Evolutionary conservation across 2,113 vertebrate species (phyloP), one percentile per base, ranked within the genome.

Genomic region (Hypanus sabinus): DNA sequence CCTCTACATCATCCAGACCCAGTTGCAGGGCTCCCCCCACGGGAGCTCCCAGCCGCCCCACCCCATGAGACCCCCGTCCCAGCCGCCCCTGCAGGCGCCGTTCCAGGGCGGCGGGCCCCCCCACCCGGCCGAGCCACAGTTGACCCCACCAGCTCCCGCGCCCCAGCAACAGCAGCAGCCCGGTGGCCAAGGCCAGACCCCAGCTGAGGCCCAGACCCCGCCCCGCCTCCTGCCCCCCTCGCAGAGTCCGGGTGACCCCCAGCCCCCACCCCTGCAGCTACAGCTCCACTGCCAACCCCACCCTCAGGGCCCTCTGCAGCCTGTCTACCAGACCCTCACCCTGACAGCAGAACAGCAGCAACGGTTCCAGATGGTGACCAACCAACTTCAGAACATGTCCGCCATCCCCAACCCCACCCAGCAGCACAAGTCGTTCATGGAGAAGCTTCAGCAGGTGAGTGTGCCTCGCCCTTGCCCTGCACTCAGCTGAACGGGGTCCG

Each of bases 401-500:
- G 94, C 97, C 46, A 96, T 98, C 77, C 85, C 95, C 24, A 97
- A 96, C 92, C 96, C 97, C 8, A 96, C 96, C 20, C 96, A 96
- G 76, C 98, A 98, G 94, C 97, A 97, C 95, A 99, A 98, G 95
- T 97, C 97, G 95, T 96, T 98, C 57, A 95, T 98, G 95, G 98
- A 99, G 71, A 97, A 98, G 94, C 97, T 98, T 87, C 98, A 98
- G 95, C 98, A 98, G 98, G 98, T 98, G 97, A 94, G 12, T 46
- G 46, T 46, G 46, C 46, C 46, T 46, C 46, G 2, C 46, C 46
- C 46, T 46, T 3, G 46, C 46, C 46, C 46, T 46, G n/a, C n/a
- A n/a, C n/a, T n/a, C n/a, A n/a, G n/a, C n/a, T n/a, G n/a, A n/a
- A n/a, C n/a, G n/a, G n/a, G n/a, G n/a, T n/a, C n/a, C n/a, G n/a